Evolutionary conservation across 1,140 invertebrate species (phyloP), one percentile per base, ranked within the genome.

Genomic region (Dendrolimus punctatus): DNA sequence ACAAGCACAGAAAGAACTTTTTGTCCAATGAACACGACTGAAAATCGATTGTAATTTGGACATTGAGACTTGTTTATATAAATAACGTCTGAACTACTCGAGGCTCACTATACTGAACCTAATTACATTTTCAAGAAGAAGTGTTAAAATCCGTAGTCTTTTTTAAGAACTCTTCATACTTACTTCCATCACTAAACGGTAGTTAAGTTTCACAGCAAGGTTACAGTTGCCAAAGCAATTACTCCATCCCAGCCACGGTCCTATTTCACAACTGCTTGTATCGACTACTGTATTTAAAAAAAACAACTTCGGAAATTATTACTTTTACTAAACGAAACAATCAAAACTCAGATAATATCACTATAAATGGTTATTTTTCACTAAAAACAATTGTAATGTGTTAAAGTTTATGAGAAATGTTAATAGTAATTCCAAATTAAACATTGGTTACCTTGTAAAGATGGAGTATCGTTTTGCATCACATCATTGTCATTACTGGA

Each of bases 181-280:
- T 50, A 82, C 81, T n/a, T n/a, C n/a, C 66, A 74, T 43, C 23
- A 85, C 62, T 7, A 74, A 62, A 40, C 81, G 64, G 51, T 80
- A 85, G 60, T 83, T 85, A 37, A 83, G 75, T 58, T 81, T 80
- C 44, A 81, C 57, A 38, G 72, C 76, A 46, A 63, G 69, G 46
- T 76, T 66, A 51, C 81, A 85, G 46, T 79, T 71, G 0, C 81
- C 81, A 49, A 80, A 69, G 55, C 81, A 85, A 7, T 79, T 68
- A 60, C 71, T 73, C 81, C 81, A 85, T 5, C 81, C 81, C 42
- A 83, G 64, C 79, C 79, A 85, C 6, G 80, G 68, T 36, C 76
- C 75, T 57, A 65, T 70, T 60, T 72, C 71, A 67, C 81, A 85
- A 53, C 68, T 70, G 49, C 62, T 55, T 57, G 65, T 23, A 23